Evolutionary conservation across 2,888 invertebrate genomes (phyloP), one percentile per base, ranked within the genome.

Genomic region (Prenolepis imparis): DNA sequence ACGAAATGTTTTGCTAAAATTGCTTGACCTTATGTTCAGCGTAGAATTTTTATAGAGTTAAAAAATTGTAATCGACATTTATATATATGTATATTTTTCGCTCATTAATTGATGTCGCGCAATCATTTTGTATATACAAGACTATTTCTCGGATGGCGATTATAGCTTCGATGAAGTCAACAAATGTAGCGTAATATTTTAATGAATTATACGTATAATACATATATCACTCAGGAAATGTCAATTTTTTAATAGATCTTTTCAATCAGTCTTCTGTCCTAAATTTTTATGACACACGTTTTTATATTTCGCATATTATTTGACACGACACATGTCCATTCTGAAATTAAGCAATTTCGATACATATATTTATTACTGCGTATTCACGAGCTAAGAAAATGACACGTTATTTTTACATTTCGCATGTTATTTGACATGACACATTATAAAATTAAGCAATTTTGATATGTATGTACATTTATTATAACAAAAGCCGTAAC

Each of bases 1-100:
- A 77, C 39, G 9, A 55, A 66, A 66, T 77, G 67, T 70, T 11
- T 24, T 6, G 44, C 1, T 21, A 15, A 72, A 70, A 59, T 15
- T 21, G 48, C n/a, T 32, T 32, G 15, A 66, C 41, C 44, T 68
- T 15, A 44, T 18, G n/a, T 36, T 32, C 21, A 24, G 5, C 9
- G 32, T n/a, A 9, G 9, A 39, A 6, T 39, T 32, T 15, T 64
- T 66, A 28, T 28, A 21, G 36, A 1, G n/a, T 61, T 12, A 32
- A 28, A 11, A 8, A 5, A 9, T 67, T 0, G 24, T 24, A 6
- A 18, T 24, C 8, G 24, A 9, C 24, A 12, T 15, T 66, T 41
- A 24, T 44, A 8, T 3, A 21, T 2, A 28, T 32, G 21, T 15
- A 15, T 32, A 15, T 11, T 32, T 12, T 15, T 52, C 18, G 5